phyloP scores from a whole-genome alignment of 2,888 invertebrate species.

The Kuschelorhynchus macadamiae region DNA sequence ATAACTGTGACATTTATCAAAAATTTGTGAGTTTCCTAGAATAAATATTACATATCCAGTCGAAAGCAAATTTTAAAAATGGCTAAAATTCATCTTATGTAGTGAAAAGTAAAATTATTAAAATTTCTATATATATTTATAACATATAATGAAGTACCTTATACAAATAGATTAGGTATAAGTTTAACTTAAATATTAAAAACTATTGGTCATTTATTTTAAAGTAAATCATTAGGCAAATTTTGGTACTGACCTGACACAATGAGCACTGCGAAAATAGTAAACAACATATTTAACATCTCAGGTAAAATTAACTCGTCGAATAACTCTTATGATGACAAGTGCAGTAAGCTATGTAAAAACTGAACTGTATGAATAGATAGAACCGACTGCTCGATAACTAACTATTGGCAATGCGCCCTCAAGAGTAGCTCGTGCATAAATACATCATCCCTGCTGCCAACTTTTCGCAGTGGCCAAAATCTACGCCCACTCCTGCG shows the following conservation, averaged over 20 bases:
- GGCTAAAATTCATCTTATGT: too few relatives aligned
- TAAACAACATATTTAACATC: slow-evolving; percentile 3
- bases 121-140: too few relatives aligned
- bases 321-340: background rate
- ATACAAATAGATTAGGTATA: too few relatives aligned
- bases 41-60: too few relatives aligned
- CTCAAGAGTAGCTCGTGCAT: slow-evolving; percentile 35
- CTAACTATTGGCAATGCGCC: slow-evolving; percentile 45
- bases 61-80: too few relatives aligned
- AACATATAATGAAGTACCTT: too few relatives aligned
- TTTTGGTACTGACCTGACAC: slow-evolving; percentile 24
- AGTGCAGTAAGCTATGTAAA: background rate
- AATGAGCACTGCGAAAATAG: slow-evolving; percentile 13
- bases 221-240: background rate
- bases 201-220: background rate
- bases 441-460: slow-evolving; percentile 47
- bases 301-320: background rate
- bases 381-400: slow-evolving; percentile 31
- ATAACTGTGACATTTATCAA: too few relatives aligned
- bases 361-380: background rate
- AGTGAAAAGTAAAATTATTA: too few relatives aligned
- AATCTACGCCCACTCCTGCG: slow-evolving; percentile 29
- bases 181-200: too few relatives aligned
- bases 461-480: slow-evolving; percentile 35
- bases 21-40: too few relatives aligned